Evolutionary conservation across 2,888 invertebrate genomes (phyloP).

Genomic region (Hypena proboscidalis): DNA sequence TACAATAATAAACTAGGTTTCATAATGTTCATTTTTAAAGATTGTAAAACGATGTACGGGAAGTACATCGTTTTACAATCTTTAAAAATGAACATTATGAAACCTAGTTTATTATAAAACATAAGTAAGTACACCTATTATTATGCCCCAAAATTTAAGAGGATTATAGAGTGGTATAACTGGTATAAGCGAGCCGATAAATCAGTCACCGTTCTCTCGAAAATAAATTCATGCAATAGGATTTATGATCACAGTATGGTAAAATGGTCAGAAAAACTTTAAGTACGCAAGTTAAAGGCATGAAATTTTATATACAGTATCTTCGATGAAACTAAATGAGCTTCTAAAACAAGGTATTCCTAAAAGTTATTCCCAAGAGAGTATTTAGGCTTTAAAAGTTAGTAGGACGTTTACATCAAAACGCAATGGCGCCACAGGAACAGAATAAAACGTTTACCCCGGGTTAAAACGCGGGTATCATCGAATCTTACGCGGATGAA

Average conservation of each 20-base stretch:
- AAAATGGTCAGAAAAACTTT: constrained; percentile 17
- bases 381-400: too few relatives aligned
- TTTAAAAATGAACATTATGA: too few relatives aligned
- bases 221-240: constrained; percentile 17
- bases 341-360: too few relatives aligned
- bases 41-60: constrained; percentile 12
- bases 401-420: too few relatives aligned
- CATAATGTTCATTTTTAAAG: constrained; percentile 19
- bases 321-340: too few relatives aligned
- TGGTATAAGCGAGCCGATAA: constrained; percentile 18
- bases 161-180: constrained; percentile 8
- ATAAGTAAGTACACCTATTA: constrained; percentile 8
- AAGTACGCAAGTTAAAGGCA: not conserved
- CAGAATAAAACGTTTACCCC: too few relatives aligned
- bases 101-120: not conserved
- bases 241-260: constrained; percentile 29
- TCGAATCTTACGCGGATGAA: too few relatives aligned
- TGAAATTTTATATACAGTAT: constrained; percentile 6
- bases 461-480: too few relatives aligned
- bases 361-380: too few relatives aligned
- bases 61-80: too few relatives aligned
- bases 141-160: constrained; percentile 16
- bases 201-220: constrained; percentile 31
- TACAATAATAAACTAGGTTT: constrained; percentile 29
- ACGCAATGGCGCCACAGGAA: too few relatives aligned